Evolutionary conservation across 2,113 vertebrate species (phyloP).

Genomic region (Thymallus thymallus): DNA sequence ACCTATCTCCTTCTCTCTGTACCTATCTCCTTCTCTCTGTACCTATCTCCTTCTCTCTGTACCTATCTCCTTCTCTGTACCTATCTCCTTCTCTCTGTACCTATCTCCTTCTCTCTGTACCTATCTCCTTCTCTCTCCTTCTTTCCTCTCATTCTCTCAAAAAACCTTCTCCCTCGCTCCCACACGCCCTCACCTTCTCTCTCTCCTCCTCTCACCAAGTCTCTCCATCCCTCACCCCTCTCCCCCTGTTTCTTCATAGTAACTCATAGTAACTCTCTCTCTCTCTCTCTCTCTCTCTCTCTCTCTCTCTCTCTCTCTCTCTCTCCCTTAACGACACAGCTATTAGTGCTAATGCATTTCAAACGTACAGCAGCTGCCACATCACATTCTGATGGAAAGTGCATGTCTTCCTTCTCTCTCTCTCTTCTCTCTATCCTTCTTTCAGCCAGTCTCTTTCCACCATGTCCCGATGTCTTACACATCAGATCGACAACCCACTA

Average conservation of each 20-base stretch:
- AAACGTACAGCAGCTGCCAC: conserved; percentile 85
- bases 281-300: too few relatives aligned
- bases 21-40: conserved; percentile 46
- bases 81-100: conserved; percentile 38
- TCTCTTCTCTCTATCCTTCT: conserved; percentile 24
- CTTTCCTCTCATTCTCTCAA: conserved; percentile 52
- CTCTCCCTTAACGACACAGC: conserved; percentile 82
- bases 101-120: conserved; percentile 27
- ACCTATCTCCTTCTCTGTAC: conserved; percentile 3
- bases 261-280: conserved; percentile 72
- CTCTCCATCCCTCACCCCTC: conserved; percentile 27
- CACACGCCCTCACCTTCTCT: neutral
- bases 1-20: neutral
- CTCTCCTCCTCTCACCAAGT: conserved; percentile 43
- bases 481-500: conserved; percentile 30
- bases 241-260: conserved; percentile 73
- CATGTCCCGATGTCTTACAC: conserved; percentile 30
- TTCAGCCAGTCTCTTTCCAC: conserved; percentile 39
- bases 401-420: conserved; percentile 56
- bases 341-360: conserved; percentile 90
- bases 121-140: conserved; percentile 16
- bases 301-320: too few relatives aligned
- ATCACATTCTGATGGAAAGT: conserved; percentile 76
- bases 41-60: conserved; percentile 46
- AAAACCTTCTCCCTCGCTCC: conserved; percentile 46